Evolutionary conservation across 2,113 vertebrate species (phyloP), one percentile per base, ranked within the genome.

Genomic region (Nothobranchius kuhntae): DNA sequence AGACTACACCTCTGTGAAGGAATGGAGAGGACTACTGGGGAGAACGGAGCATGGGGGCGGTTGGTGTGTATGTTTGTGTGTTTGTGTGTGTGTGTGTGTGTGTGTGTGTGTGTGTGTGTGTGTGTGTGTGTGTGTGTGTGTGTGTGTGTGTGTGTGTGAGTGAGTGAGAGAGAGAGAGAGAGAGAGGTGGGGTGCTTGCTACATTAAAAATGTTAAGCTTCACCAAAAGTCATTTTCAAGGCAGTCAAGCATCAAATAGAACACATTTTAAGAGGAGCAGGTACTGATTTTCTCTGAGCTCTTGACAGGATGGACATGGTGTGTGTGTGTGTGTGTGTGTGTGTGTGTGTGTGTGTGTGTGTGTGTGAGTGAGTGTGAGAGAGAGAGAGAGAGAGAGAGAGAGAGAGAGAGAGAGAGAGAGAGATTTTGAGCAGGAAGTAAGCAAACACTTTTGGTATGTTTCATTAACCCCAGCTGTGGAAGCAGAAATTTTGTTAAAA

Each of bases 201-300:
- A 68, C 84, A 77, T 86, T 86, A 73, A 91, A 85, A 88, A 89
- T 83, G 78, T 82, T 89, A 86, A 90, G 91, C 87, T 89, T 86
- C 82, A 86, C 86, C 79, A 61, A 68, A 80, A 87, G 86, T 86
- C 50, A 88, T 90, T 91, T 91, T 85, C 71, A 84, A 85, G 68
- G 63, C 76, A 78, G 78, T 73, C 87, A 82, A 84, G 83, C 85
- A 89, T 89, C 89, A 87, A 90, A 90, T 86, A 70, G 89, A 91
- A 88, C 82, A 84, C 78, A 80, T 26, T 85, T 86, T 83, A 82
- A 78, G 83, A 76, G 69, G 78, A 82, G 82, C 40, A 71, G 75
- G 69, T 58, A 74, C 73, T 66, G 79, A 84, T 84, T 88, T 78
- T 76, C 62, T 82, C 65, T 17, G 55, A 80, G 83, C 38, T 71